Evolutionary conservation across 1,140 invertebrate genomes (phyloP), one percentile per base, ranked within the genome.

Genomic region (Dendroctonus ponderosae): DNA sequence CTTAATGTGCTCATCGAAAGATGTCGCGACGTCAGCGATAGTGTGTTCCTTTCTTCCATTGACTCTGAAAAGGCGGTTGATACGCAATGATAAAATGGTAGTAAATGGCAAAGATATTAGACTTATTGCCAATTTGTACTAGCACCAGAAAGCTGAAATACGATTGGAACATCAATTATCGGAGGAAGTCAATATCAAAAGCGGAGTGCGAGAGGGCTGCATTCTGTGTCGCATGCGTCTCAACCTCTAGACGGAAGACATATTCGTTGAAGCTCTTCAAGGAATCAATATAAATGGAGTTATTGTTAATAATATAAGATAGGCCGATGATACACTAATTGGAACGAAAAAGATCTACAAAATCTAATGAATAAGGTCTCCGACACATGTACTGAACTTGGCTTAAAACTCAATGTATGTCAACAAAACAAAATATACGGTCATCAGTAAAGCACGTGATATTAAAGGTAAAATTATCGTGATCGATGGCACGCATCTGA

Each of bases 201-300:
- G 71, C 48, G 76, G 74, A 15, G 72, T 75, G 6, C 65, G 72
- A 26, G 76, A 78, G 37, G 14, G 52, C 52, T 57, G 78, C 75
- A 40, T 77, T 75, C 51, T 66, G n/a, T n/a, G n/a, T n/a, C n/a
- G n/a, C n/a, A n/a, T n/a, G n/a, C n/a, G n/a, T n/a, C n/a, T n/a
- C n/a, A 75, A 37, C 53, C 74, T 9, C 76, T 74, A 42, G 75
- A 74, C 66, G 38, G 52, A 54, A 40, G 52, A 26, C 7, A 6
- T 54, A 41, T 41, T 73, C 8, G 58, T 67, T 43, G 51, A 67
- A 54, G 40, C 44, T 38, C 44, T 12, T n/a, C 40, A 53, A 58
- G 70, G 67, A 37, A 56, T 67, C 9, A 70, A 56, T 40, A 62
- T 70, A 11, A 69, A 67, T 49, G 63, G 72, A 1, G 58, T 40